phyloP scores from a whole-genome alignment of 2,888 invertebrate genomes.

The Dasysyrphus albostriatus region DNA sequence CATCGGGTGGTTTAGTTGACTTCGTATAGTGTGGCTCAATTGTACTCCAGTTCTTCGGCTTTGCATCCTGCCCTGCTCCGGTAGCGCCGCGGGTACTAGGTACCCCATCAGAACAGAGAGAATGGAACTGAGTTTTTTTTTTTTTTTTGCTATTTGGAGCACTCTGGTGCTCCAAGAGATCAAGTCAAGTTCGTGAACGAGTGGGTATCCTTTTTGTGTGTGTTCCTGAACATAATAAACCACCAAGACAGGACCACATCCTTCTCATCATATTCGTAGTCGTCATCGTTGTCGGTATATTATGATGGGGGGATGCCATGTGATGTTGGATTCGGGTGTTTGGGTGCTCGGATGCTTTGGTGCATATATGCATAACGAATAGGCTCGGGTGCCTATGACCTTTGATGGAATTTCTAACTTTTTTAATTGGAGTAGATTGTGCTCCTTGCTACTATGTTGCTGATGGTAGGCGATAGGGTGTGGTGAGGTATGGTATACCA shows the following conservation, averaged over 20 bases:
- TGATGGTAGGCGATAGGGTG: neutral
- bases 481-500: constrained; percentile 1
- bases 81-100: constrained; percentile 41
- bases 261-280: constrained; percentile 60
- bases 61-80: constrained; percentile 67
- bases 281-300: constrained; percentile 40
- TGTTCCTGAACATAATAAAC: constrained; percentile 74
- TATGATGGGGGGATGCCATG: constrained; percentile 12
- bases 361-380: constrained; percentile 69
- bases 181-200: constrained; percentile 76
- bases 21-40: constrained; percentile 67
- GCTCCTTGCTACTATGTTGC: constrained; percentile 30
- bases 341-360: constrained; percentile 9
- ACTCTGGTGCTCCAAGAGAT: constrained; percentile 50
- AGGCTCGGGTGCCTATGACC: constrained; percentile 74
- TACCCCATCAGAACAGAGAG: constrained; percentile 50
- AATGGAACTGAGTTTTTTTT: constrained; percentile 25
- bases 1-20: constrained; percentile 49
- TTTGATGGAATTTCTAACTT: constrained; percentile 75
- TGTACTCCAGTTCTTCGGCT: constrained; percentile 74
- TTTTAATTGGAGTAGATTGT: constrained; percentile 73
- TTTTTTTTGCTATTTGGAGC: constrained; percentile 24
- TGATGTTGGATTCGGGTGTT: constrained; percentile 29
- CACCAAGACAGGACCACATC: constrained; percentile 76
- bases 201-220: constrained; percentile 69